These are phyloP conservation scores for Centropus unirufus DNA, from an alignment of 2,113 vertebrate genomes.

Conservation along the genomic window DNA sequence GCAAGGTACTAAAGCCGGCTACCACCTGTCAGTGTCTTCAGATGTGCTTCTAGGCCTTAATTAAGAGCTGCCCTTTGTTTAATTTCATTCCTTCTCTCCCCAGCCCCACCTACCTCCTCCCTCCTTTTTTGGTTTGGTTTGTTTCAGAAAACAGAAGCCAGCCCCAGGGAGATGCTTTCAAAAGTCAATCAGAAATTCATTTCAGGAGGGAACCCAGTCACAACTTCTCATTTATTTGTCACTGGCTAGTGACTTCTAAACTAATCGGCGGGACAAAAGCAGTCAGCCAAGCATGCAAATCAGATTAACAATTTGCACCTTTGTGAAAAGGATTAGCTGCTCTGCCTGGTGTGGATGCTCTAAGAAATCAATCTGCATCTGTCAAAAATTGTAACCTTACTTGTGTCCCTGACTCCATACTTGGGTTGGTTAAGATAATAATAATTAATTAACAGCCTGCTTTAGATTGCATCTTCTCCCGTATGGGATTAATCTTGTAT, in stretches of 20 bases:
- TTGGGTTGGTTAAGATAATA: constrained; percentile 59
- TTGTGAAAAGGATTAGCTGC: constrained; percentile 62
- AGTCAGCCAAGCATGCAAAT: constrained; percentile 67
- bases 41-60: constrained; percentile 57
- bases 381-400: constrained; percentile 56
- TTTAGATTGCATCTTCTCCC: constrained; percentile 64
- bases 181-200: constrained; percentile 70
- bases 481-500: constrained; percentile 54
- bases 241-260: constrained; percentile 27
- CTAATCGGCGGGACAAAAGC: constrained; percentile 44
- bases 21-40: constrained; percentile 42
- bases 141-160: constrained; percentile 49
- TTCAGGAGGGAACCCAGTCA: constrained; percentile 53
- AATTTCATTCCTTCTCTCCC: constrained; percentile 46
- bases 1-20: constrained; percentile 22
- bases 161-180: constrained; percentile 24
- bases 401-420: constrained; percentile 34
- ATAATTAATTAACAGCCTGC: constrained; percentile 67
- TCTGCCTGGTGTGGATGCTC: constrained; percentile 47
- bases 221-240: constrained; percentile 67
- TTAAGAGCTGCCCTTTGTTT: constrained; percentile 70
- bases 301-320: constrained; percentile 72
- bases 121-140: constrained; percentile 4
- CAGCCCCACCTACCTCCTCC: constrained; percentile 26
- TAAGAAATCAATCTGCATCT: constrained; percentile 65